Percentiles rank a stretch among this genome's conserved stretches.
These are phyloP conservation scores for Neodiprion lecontei DNA, from an alignment of 1,140 invertebrate genomes.

Conservation along the genomic window DNA sequence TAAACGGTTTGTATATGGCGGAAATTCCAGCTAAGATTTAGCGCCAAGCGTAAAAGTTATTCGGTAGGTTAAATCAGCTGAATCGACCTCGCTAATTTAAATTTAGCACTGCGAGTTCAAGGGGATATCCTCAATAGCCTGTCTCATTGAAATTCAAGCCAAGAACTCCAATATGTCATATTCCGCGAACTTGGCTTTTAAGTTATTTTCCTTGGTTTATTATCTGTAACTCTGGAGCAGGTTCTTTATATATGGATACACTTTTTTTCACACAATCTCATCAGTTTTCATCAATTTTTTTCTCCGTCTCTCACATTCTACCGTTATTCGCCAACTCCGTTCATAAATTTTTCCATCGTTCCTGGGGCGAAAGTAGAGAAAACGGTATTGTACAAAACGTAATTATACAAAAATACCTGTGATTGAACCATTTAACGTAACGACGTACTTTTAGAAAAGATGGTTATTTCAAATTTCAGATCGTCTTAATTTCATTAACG, in stretches of 20 bases:
- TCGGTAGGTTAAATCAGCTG: background rate
- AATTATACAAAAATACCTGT: too few relatives aligned
- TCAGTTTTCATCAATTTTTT: background rate
- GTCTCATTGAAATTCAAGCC: background rate
- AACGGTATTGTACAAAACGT: too few relatives aligned
- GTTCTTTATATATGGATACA: background rate
- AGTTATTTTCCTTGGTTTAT: too few relatives aligned
- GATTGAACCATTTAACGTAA: too few relatives aligned
- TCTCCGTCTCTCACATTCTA: background rate
- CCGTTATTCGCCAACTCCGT: background rate
- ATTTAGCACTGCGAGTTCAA: background rate
- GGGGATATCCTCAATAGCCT: background rate
- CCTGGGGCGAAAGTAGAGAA: background rate
- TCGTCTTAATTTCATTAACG: too few relatives aligned
- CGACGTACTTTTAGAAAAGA: too few relatives aligned
- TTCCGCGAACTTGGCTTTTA: background rate
- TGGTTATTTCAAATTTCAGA: too few relatives aligned
- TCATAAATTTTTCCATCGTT: background rate
- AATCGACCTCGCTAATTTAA: background rate
- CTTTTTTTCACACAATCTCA: background rate
- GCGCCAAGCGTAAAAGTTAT: background rate
- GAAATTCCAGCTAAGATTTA: conserved; percentile 1
- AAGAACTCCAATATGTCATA: background rate
- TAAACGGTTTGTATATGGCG: background rate
- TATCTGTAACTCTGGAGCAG: too few relatives aligned